Conservation (phyloP, 2,888 invertebrate species). For the Hyposoter didymator region DNA sequence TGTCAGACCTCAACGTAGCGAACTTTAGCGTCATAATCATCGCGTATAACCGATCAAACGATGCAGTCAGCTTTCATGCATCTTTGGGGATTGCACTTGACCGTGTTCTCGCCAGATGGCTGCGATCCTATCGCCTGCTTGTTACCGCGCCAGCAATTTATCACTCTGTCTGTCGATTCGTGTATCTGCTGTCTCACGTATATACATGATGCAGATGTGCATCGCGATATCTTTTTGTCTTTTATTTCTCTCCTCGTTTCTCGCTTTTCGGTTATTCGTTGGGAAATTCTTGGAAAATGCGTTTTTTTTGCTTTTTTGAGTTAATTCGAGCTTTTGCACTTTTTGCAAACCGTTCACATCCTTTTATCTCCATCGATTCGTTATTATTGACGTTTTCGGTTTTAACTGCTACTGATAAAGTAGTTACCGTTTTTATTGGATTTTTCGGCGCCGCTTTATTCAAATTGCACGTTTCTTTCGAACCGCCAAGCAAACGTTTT, state of each 20-base stretch:
- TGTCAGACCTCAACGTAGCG: too few species aligned
- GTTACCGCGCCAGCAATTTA: constrained; percentile 12
- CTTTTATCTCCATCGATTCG: constrained; percentile 7
- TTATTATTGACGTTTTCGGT: constrained; percentile 4
- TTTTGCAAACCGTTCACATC: background rate
- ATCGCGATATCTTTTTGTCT: background rate
- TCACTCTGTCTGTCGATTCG: background rate
- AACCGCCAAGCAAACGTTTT: background rate
- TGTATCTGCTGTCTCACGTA: constrained; percentile 1
- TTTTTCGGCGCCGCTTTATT: background rate
- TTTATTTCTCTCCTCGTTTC: background rate
- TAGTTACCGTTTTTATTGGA: constrained; percentile 31
- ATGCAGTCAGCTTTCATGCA: background rate
- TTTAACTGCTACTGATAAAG: constrained; percentile 54
- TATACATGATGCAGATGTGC: background rate
- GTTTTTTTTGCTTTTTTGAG: too few species aligned
- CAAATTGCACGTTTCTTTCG: background rate
- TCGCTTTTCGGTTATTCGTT: background rate
- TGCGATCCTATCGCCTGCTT: constrained; percentile 41
- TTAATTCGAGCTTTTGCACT: background rate
- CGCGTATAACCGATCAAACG: background rate
- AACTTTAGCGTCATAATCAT: too few species aligned
- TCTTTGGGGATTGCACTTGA: constrained; percentile 55
- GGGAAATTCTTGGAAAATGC: background rate
- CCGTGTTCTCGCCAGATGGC: constrained; percentile 50